A percentile compares a stretch with the other conserved stretches of the same genome.
Evolutionary conservation across 2,888 invertebrate species (phyloP).

Genomic region (Myopa tessellatipennis): DNA sequence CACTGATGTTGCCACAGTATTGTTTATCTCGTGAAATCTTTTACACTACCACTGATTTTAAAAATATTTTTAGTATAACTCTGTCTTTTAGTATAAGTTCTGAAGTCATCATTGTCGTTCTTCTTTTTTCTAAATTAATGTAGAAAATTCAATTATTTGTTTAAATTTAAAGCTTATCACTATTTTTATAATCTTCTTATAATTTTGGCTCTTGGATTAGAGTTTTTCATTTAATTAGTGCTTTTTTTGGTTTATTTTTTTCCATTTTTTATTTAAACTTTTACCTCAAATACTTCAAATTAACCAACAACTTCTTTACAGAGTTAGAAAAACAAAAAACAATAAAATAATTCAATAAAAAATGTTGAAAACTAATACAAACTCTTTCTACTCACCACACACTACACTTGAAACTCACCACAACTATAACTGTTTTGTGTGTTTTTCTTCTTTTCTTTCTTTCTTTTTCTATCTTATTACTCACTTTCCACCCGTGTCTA

Average conservation of each 20-base stretch:
- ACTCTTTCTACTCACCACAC: constrained; percentile 61
- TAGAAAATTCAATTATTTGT: background rate
- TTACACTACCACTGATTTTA: background rate
- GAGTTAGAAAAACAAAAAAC: constrained; percentile 5
- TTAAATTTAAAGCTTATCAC: background rate
- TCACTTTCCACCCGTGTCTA: constrained; percentile 33
- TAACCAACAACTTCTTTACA: constrained; percentile 43
- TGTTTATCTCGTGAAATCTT: too few relatives aligned
- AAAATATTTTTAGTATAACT: background rate
- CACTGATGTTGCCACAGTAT: too few relatives aligned
- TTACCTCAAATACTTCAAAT: constrained; percentile 34
- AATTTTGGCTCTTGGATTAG: too few relatives aligned
- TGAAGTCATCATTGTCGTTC: background rate
- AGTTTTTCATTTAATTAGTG: too few relatives aligned
- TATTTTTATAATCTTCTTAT: too few relatives aligned
- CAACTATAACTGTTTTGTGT: constrained; percentile 42
- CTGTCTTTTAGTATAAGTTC: background rate
- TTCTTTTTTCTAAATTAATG: background rate
- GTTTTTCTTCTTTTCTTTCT: constrained; percentile 38
- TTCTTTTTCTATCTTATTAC: constrained; percentile 34
- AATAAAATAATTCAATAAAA: constrained; percentile 41
- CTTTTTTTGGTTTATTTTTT: too few relatives aligned
- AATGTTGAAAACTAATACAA: constrained; percentile 58
- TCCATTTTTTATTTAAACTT: background rate
- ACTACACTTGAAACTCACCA: constrained; percentile 43